Evolutionary conservation across 1,140 invertebrate genomes (phyloP).

Genomic region (Pseudomyrmex pallidus): DNA sequence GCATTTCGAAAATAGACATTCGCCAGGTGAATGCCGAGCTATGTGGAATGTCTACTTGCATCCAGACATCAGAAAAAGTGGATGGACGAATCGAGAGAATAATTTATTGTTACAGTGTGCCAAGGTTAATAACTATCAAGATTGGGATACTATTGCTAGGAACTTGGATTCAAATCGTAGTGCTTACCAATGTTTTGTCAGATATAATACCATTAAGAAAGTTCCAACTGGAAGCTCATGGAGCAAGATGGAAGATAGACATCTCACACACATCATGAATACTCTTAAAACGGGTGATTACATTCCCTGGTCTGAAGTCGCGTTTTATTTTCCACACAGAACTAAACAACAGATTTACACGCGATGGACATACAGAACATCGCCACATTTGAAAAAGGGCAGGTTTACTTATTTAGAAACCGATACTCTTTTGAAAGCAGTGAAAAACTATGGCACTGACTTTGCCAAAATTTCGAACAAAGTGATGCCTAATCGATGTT

Average conservation of each 20-base stretch:
- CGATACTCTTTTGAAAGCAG: conserved; percentile 86
- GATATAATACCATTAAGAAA: conserved; percentile 85
- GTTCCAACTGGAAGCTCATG: conserved; percentile 82
- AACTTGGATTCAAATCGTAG: conserved; percentile 86
- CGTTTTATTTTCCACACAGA: conserved; percentile 86
- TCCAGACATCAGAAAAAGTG: conserved; percentile 87
- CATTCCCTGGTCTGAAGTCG: conserved; percentile 88
- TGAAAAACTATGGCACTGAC: conserved; percentile 87
- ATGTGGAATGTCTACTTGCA: conserved; percentile 90
- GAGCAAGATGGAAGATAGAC: conserved; percentile 87
- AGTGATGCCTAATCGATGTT: conserved; percentile 85
- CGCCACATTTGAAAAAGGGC: conserved; percentile 85
- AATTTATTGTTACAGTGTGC: conserved; percentile 83
- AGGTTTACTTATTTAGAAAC: conserved; percentile 88
- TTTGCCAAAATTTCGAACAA: conserved; percentile 85
- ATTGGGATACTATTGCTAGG: conserved; percentile 88
- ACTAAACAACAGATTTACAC: conserved; percentile 88
- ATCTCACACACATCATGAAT: conserved; percentile 85
- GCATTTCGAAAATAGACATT: conserved; percentile 84
- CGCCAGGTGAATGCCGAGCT: conserved; percentile 85
- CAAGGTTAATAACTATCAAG: conserved; percentile 84
- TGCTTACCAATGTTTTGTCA: conserved; percentile 89
- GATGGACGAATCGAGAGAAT: conserved; percentile 87
- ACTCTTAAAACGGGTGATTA: conserved; percentile 86
- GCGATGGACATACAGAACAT: conserved; percentile 83